Evolutionary conservation across 2,113 vertebrate genomes (phyloP).

Genomic region (Platysteira castanea): DNA sequence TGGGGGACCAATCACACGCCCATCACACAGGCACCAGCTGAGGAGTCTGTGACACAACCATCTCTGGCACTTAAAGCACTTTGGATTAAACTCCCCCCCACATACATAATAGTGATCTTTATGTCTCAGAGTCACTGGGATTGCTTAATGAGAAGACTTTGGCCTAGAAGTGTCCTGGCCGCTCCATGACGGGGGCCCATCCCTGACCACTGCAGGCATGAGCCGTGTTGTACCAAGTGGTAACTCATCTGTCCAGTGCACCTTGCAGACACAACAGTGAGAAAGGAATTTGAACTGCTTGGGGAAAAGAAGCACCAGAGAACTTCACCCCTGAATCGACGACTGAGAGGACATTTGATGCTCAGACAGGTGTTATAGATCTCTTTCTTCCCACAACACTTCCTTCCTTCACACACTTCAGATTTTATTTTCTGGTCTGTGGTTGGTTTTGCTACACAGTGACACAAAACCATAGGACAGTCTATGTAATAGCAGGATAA

Average conservation of each 20-base stretch:
- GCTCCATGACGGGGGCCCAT: background rate
- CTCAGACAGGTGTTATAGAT: background rate
- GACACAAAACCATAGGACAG: background rate
- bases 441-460: background rate
- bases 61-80: background rate
- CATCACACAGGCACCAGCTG: accelerated
- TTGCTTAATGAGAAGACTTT: background rate
- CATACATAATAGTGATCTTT: background rate
- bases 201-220: accelerated
- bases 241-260: background rate
- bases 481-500: background rate
- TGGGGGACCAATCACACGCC: background rate
- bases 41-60: background rate
- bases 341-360: background rate
- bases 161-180: background rate
- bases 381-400: background rate
- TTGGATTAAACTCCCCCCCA: background rate
- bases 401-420: background rate
- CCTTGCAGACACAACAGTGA: background rate
- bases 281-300: background rate
- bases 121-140: background rate
- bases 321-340: background rate
- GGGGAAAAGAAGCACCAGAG: background rate
- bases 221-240: accelerated
- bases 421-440: background rate